Conservation (phyloP, 2,888 invertebrate species). For the Hemistola chrysoprasaria region DNA sequence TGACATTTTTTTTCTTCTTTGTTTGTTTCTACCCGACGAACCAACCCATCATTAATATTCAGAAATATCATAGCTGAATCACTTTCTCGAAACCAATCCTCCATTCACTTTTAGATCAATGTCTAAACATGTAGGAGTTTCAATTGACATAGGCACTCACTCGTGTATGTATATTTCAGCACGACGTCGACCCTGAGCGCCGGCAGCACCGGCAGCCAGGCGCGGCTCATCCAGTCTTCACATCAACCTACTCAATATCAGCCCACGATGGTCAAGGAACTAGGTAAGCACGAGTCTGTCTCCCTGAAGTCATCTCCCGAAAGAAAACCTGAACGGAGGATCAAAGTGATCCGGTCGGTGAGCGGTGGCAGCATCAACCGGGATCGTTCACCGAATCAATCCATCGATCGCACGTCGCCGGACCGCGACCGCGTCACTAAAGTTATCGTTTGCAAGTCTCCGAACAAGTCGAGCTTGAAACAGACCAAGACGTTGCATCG, state of each 20-base stretch:
- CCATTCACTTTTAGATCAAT: too few species aligned
- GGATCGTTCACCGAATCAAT: slow-evolving; percentile 68
- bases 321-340: slow-evolving; percentile 62
- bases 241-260: slow-evolving; percentile 96
- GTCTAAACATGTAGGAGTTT: too few species aligned
- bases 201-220: slow-evolving; percentile 96
- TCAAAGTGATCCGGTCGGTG: slow-evolving; percentile 79
- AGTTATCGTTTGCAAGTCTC: slow-evolving; percentile 77
- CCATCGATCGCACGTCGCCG: slow-evolving; percentile 53
- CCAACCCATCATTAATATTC: too few species aligned
- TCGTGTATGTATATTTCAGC: slow-evolving; percentile 76
- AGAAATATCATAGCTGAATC: too few species aligned
- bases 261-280: slow-evolving; percentile 92
- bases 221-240: slow-evolving; percentile 95
- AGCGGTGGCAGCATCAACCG: slow-evolving; percentile 76
- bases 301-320: slow-evolving; percentile 80
- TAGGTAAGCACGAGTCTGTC: slow-evolving; percentile 88
- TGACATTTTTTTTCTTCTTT: too few species aligned
- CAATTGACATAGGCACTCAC: too few species aligned
- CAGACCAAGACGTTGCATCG: slow-evolving; percentile 65
- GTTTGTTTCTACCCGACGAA: too few species aligned
- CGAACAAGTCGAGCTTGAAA: slow-evolving; percentile 73
- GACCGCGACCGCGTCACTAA: slow-evolving; percentile 72
- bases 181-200: slow-evolving; percentile 97
- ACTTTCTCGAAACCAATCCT: too few species aligned